A percentile compares a stretch with the other conserved stretches of the same genome.
These are phyloP conservation scores for Dolichotis patagonum DNA, from an alignment of 2,113 vertebrate species.

Conservation along the genomic window DNA sequence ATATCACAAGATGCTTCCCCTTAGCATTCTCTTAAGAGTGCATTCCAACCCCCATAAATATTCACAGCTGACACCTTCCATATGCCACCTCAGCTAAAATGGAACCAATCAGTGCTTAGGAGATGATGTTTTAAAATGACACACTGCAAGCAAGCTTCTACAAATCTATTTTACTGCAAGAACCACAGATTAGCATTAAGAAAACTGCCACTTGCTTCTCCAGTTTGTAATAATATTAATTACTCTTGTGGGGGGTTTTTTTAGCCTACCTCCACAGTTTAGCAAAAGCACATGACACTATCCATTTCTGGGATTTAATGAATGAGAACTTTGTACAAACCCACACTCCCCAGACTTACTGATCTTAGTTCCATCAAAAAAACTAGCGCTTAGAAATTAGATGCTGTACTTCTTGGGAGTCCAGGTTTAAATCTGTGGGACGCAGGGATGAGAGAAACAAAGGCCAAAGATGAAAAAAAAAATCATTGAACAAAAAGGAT, in stretches of 20 bases:
- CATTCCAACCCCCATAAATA: slow-evolving; percentile 73
- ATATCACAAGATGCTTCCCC: slow-evolving; percentile 25
- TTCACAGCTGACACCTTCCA: slow-evolving; percentile 56
- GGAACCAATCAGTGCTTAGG: not conserved
- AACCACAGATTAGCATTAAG: slow-evolving; percentile 46
- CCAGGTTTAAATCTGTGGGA: not conserved
- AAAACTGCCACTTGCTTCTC: slow-evolving; percentile 29
- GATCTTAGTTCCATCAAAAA: not conserved
- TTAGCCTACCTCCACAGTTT: slow-evolving; percentile 24
- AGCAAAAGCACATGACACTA: not conserved
- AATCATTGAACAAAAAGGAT: not conserved
- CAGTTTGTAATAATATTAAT: slow-evolving; percentile 60
- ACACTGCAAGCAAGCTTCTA: slow-evolving; percentile 20
- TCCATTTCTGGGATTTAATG: not conserved
- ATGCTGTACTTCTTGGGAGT: not conserved
- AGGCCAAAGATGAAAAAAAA: not conserved
- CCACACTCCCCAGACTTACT: not conserved
- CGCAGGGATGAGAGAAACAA: not conserved
- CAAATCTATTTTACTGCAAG: slow-evolving; percentile 21
- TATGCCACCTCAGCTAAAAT: slow-evolving; percentile 68
- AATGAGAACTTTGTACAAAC: not conserved
- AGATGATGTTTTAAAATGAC: slow-evolving; percentile 60
- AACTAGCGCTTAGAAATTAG: not conserved
- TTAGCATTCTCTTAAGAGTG: slow-evolving; percentile 63
- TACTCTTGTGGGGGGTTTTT: slow-evolving; percentile 26